Evolutionary conservation across 2,888 invertebrate genomes (phyloP).

Genomic region (Seira sanloemensis): DNA sequence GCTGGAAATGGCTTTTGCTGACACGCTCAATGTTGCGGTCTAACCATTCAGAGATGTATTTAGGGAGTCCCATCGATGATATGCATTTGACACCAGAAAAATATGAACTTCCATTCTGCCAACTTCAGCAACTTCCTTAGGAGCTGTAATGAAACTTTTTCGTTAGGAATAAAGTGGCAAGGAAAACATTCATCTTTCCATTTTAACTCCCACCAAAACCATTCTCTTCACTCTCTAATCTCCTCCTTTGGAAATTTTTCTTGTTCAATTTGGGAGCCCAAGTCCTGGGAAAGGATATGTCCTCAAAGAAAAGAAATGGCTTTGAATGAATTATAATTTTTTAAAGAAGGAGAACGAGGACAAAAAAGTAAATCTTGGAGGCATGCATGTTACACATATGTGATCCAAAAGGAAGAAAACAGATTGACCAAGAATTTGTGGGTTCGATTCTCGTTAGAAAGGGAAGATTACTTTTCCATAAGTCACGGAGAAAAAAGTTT

Average conservation of each 20-base stretch:
- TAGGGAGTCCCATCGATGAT: neutral
- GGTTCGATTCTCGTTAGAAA: neutral
- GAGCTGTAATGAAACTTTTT: neutral
- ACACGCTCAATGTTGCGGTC: no score
- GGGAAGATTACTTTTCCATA: slow-evolving; percentile 11
- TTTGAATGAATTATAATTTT: slow-evolving; percentile 16
- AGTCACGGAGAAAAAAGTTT: neutral
- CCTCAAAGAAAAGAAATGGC: neutral
- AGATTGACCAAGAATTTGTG: neutral
- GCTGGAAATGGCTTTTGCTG: no score
- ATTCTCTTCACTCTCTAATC: neutral
- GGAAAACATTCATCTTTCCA: neutral
- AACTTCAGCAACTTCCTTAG: neutral
- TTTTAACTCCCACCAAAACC: neutral
- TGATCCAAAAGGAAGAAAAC: neutral
- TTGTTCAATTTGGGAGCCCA: neutral
- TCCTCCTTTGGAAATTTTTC: neutral
- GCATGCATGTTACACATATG: slow-evolving; percentile 6
- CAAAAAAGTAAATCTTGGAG: slow-evolving; percentile 5
- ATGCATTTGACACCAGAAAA: neutral
- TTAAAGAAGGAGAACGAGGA: neutral
- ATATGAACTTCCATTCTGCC: neutral
- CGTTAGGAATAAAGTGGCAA: neutral
- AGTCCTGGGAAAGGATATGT: neutral
- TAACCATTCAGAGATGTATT: no score